A percentile compares a stretch with the other conserved stretches of the same genome.
Conservation (phyloP, 2,797 vertebrate genomes). For the Lophius americanus region DNA sequence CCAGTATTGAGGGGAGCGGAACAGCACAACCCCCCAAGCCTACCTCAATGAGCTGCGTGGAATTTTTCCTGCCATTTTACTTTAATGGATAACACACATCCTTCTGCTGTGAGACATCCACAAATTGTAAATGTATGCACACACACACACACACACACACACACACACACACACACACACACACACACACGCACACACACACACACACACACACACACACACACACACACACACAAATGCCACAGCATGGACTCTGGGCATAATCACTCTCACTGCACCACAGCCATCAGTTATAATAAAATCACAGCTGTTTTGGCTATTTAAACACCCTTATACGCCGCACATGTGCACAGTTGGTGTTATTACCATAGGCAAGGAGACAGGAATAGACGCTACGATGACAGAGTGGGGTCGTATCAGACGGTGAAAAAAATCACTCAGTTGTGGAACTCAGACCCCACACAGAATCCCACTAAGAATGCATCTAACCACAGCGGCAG, state of each 20-base stretch:
- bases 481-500: neutral
- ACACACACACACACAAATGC: neutral
- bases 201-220: neutral
- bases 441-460: slow-evolving; percentile 19
- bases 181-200: neutral
- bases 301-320: slow-evolving; percentile 66
- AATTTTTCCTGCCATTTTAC: slow-evolving; percentile 26
- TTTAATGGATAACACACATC: slow-evolving; percentile 69
- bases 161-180: slow-evolving; percentile 15
- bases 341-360: slow-evolving; percentile 54
- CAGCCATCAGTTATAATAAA: slow-evolving; percentile 45
- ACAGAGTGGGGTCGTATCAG: slow-evolving; percentile 58
- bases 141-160: slow-evolving; percentile 29
- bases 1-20: slow-evolving; percentile 46
- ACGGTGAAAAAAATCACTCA: slow-evolving; percentile 39
- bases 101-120: slow-evolving; percentile 39
- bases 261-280: slow-evolving; percentile 53
- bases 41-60: slow-evolving; percentile 26
- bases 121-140: slow-evolving; percentile 33
- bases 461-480: slow-evolving; percentile 6
- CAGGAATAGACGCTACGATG: slow-evolving; percentile 62
- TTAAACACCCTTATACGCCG: slow-evolving; percentile 46
- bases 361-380: slow-evolving; percentile 45
- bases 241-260: slow-evolving; percentile 27
- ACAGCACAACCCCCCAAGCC: slow-evolving; percentile 37